These are phyloP conservation scores for Drosophila yakuba DNA, from an alignment of 1,140 invertebrate species.

Conservation along the genomic window DNA sequence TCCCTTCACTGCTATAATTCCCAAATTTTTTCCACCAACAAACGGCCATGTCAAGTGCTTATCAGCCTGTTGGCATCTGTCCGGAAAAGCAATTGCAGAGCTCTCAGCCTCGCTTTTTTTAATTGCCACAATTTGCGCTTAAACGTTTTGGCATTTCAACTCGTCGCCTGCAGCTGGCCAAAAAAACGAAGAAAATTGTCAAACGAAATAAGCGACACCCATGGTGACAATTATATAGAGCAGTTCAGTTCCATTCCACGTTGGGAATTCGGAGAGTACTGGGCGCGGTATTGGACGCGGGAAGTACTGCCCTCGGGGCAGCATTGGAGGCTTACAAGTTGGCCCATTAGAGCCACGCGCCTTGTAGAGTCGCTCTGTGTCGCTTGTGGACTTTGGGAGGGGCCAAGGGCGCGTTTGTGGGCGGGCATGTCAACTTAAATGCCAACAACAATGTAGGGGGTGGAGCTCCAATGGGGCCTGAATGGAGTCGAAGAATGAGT, in stretches of 20 bases:
- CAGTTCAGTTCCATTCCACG: constrained; percentile 16
- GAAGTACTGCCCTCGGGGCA: constrained; percentile 53
- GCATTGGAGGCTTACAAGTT: constrained; percentile 53
- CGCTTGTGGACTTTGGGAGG: not conserved
- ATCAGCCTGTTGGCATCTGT: constrained; percentile 72
- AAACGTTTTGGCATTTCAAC: constrained; percentile 76
- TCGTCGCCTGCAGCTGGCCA: constrained; percentile 44
- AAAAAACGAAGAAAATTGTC: not conserved
- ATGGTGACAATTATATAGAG: constrained; percentile 80
- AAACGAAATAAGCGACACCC: constrained; percentile 62
- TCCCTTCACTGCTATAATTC: constrained; percentile 20
- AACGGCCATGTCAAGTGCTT: constrained; percentile 64
- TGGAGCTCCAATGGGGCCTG: not conserved
- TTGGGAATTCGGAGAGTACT: constrained; percentile 2
- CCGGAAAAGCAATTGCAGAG: constrained; percentile 60
- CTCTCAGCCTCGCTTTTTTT: constrained; percentile 53
- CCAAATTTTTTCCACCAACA: constrained; percentile 27
- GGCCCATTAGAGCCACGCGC: constrained; percentile 48
- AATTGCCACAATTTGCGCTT: constrained; percentile 77
- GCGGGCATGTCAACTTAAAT: constrained; percentile 44
- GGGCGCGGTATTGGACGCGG: not conserved
- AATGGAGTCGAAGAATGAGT: constrained; percentile 9
- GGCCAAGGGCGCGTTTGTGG: constrained; percentile 10
- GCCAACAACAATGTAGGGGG: constrained; percentile 13
- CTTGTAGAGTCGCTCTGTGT: constrained; percentile 7